Evolutionary conservation across 2,797 vertebrate species (phyloP), one percentile per base, ranked within the genome.

Genomic region (Clarias laeviceps): DNA sequence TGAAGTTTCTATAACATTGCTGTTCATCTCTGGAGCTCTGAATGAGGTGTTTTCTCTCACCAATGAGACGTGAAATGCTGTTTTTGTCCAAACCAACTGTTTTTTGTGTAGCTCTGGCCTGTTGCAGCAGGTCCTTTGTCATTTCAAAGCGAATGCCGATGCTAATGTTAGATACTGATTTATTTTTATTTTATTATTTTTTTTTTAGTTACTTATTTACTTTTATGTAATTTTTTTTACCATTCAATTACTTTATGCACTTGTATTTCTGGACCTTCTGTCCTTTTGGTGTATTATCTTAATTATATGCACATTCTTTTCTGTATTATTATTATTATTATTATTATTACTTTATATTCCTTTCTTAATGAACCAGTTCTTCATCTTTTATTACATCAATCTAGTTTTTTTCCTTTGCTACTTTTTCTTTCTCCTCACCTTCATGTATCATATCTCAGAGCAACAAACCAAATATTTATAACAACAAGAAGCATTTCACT

Each of bases 31-130:
- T 91, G 91, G 90, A 92, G 91, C 91, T 93, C 93, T 90, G 92
- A 94, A 94, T 92, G 91, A 93, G 93, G 92, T 92, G 91, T 88
- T 62, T 90, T 89, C 90, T 92, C 89, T 94, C 93, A 91, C 89
- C 93, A 94, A 94, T 94, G 94, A 94, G 92, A 93, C 92, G 93
- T 94, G 93, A 92, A 94, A 93, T 91, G 90, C 86, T 80, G 91
- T 88, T 90, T 82, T 65, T 64, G 61, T 86, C 79, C 40, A 69
- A 69, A 70, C 73, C 37, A 22, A 69, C n/a, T 54, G 64, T 84
- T 50, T 61, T 61, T 59, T 61, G 57, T 61, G 85, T 88, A 84
- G 87, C 68, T 85, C 90, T 89, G 68, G 45, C 40, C 65, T 81
- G 84, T 82, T 80, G 84, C 73, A 88, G 83, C 76, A 80, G 82